Evolutionary conservation across 2,888 invertebrate species (phyloP), one percentile per base, ranked within the genome.

Genomic region (Phasia obesa): DNA sequence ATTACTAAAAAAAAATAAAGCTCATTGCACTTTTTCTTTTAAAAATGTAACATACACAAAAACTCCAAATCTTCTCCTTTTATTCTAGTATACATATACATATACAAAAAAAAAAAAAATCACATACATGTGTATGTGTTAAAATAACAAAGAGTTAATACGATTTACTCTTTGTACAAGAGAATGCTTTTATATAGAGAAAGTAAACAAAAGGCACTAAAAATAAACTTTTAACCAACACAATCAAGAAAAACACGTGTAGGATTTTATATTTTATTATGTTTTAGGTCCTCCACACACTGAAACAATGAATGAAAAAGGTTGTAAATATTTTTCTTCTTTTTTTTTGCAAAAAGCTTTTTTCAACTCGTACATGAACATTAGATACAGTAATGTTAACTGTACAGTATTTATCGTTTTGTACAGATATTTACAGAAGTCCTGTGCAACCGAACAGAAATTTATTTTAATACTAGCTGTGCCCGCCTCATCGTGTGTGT

Each of bases 191-290:
- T 35, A 11, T 5, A 15, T 4, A 42, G 47, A 35, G 19, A 57
- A 47, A 44, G 27, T 13, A 44, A 64, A 55, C 3, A 53, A 19
- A 60, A 17, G 9, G 6, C 4, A 31, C 1, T 11, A 35, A 57
- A 25, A 0, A 17, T 21, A 51, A 51, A 7, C 31, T 35, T 23
- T 9, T 11, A 17, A 60, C 55, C 31, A 74, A 55, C 64, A 64
- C 31, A 53, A 55, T 2, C 4, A 64, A 55, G 31, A 44, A 74
- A 64, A 74, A 64, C 74, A 74, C 74, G 74, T 74, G 74, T 74
- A 64, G 74, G 55, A 64, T 55, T 47, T 17, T 9, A 55, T 31
- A 44, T 53, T 27, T 44, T 71, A 3, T 71, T 31, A n/a, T 53
- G n/a, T 42, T 53, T 15, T 17, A 42, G 47, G 21, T 23, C 9